Evolutionary conservation across 2,113 vertebrate species (phyloP).

Genomic region (Garra rufa): DNA sequence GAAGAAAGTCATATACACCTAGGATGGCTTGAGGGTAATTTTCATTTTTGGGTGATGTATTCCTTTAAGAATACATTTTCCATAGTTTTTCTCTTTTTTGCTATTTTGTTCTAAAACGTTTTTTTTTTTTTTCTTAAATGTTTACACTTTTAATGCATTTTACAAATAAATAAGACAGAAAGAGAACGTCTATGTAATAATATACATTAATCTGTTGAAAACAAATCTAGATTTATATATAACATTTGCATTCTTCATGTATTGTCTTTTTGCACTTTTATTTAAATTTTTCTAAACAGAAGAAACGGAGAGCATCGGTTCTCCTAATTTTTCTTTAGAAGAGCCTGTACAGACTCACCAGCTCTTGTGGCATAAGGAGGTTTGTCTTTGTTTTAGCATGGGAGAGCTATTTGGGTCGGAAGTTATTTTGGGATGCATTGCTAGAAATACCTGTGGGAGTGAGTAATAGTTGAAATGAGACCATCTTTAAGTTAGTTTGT

Average conservation of each 20-base stretch:
- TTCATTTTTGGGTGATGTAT: too few species aligned
- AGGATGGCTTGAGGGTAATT: too few species aligned
- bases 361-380: constrained; percentile 46
- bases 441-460: constrained; percentile 78
- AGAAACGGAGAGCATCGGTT: background rate
- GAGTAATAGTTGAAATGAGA: constrained; percentile 62
- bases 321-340: background rate
- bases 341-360: background rate
- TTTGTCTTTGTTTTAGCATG: constrained; percentile 64
- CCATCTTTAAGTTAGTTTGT: constrained; percentile 42
- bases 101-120: background rate
- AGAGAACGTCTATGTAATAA: background rate
- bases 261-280: background rate
- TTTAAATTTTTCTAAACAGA: background rate
- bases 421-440: constrained; percentile 79
- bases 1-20: too few species aligned
- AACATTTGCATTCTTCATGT: background rate
- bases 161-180: background rate
- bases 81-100: too few species aligned
- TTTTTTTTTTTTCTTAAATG: background rate
- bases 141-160: background rate
- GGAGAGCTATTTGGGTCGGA: constrained; percentile 79
- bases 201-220: too few species aligned
- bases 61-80: too few species aligned
- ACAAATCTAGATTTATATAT: too few species aligned